These are phyloP conservation scores for Myoxocephalus aenaeus DNA, from an alignment of 2,797 vertebrate species.

Conservation along the genomic window DNA sequence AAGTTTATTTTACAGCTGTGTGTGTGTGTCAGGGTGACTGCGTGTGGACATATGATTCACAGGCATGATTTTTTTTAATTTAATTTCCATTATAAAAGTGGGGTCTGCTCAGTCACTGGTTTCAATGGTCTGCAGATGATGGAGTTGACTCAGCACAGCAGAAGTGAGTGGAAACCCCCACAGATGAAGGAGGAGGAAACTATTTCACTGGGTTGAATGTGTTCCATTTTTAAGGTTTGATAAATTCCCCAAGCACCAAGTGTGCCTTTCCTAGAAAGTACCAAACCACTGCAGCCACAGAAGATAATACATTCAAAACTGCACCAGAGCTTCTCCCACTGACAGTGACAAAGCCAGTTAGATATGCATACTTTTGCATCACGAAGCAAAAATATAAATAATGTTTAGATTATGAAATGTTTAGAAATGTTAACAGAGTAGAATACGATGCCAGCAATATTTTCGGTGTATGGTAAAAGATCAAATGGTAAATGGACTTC, in stretches of 20 bases:
- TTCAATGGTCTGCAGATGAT: constrained; percentile 51
- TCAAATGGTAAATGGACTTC: no score
- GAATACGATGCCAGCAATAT: not conserved
- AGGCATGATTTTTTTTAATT: constrained; percentile 1
- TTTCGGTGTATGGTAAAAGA: not conserved
- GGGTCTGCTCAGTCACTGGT: constrained; percentile 48
- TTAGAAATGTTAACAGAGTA: constrained; percentile 5
- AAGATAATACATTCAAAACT: constrained; percentile 65
- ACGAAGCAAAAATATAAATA: not conserved
- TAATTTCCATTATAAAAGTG: constrained; percentile 16
- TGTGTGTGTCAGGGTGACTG: not conserved
- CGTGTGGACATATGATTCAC: constrained; percentile 7
- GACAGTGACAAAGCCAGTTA: constrained; percentile 8
- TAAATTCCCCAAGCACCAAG: constrained; percentile 55
- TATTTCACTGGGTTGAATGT: constrained; percentile 38
- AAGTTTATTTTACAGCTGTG: not conserved
- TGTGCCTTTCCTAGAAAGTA: constrained; percentile 42
- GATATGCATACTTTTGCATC: constrained; percentile 8
- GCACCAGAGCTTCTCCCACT: constrained; percentile 42
- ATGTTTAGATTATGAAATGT: no score
- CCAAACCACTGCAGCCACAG: constrained; percentile 63
- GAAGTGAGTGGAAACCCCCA: constrained; percentile 51
- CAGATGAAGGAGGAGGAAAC: constrained; percentile 57
- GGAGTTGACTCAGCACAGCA: constrained; percentile 57
- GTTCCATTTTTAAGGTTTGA: constrained; percentile 57